Percentiles rank a stretch among this genome's conserved stretches.
phyloP scores from a whole-genome alignment of 1,140 invertebrate genomes.

The Stegodyphus mimosarum region DNA sequence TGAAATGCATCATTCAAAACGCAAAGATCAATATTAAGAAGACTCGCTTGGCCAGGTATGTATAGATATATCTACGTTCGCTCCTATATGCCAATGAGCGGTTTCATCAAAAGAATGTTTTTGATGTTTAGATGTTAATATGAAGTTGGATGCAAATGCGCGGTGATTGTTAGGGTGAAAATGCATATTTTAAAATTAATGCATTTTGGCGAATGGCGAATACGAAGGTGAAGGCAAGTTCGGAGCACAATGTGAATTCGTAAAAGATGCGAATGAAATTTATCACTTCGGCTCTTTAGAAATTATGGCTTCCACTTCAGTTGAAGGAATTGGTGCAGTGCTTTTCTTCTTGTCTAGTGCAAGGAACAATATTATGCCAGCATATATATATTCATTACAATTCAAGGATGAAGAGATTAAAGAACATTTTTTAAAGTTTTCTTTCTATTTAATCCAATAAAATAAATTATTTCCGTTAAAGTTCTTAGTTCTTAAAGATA shows the following conservation, averaged over 20 bases:
- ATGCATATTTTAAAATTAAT: slow-evolving; percentile 59
- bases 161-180: slow-evolving; percentile 44
- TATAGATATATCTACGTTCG: not conserved
- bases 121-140: slow-evolving; percentile 58
- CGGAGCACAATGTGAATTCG: no score
- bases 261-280: no score
- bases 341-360: no score
- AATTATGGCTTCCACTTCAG: not conserved
- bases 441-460: no score
- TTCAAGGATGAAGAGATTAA: no score
- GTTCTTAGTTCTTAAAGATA: no score
- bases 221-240: not conserved
- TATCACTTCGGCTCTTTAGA: no score
- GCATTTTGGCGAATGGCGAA: slow-evolving; percentile 14
- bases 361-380: no score
- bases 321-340: no score
- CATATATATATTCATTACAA: no score
- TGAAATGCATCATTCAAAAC: slow-evolving; percentile 44
- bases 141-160: slow-evolving; percentile 57
- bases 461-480: no score
- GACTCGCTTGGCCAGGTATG: slow-evolving; percentile 23
- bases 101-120: slow-evolving; percentile 48
- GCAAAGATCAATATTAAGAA: slow-evolving; percentile 49
- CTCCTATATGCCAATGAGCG: slow-evolving; percentile 22
- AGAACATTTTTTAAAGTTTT: no score